These are phyloP conservation scores for Anomalospiza imberbis DNA, from an alignment of 2,797 vertebrate species.

Conservation along the genomic window DNA sequence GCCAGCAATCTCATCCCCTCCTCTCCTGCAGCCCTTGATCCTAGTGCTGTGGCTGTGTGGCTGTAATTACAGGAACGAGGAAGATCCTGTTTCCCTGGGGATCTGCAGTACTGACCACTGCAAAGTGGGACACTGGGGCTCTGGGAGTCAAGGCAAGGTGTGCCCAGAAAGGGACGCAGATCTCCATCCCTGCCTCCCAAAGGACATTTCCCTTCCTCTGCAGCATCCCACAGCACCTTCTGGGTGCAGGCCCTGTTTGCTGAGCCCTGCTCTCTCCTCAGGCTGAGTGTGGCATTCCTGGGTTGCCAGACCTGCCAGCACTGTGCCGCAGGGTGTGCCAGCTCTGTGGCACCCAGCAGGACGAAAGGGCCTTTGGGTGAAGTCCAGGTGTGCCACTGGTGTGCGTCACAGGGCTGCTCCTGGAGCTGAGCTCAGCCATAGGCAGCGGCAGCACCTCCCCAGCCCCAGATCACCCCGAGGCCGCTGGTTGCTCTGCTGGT, in stretches of 20 bases:
- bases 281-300: not conserved
- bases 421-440: not conserved
- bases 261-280: not conserved
- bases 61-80: not conserved
- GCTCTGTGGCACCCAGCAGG: fast-evolving
- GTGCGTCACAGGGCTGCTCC: fast-evolving
- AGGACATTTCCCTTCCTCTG: not conserved
- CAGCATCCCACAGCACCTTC: not conserved
- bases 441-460: not conserved
- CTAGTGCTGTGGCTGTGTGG: not conserved
- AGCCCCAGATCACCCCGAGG: fast-evolving
- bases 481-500: not conserved
- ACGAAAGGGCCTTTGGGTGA: not conserved
- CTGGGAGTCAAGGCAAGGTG: fast-evolving
- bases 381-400: not conserved
- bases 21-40: not conserved
- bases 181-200: not conserved
- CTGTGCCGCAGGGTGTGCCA: not conserved
- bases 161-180: not conserved
- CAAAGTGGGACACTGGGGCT: not conserved
- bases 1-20: not conserved
- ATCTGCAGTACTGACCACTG: not conserved
- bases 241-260: not conserved
- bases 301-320: not conserved
- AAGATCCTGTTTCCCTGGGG: not conserved